phyloP scores from a whole-genome alignment of 2,888 invertebrate genomes.

The Erebia epiphron region DNA sequence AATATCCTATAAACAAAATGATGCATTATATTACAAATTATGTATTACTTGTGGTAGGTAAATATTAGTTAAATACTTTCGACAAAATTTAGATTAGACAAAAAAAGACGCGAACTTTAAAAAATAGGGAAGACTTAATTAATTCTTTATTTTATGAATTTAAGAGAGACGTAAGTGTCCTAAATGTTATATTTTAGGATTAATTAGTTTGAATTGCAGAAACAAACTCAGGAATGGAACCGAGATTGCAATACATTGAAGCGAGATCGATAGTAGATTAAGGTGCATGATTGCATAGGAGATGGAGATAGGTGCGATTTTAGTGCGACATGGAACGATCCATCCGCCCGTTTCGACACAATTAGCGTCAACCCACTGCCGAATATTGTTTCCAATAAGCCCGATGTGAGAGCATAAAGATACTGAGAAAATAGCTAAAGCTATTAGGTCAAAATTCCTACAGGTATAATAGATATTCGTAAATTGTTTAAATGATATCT shows the following conservation, averaged over 20 bases:
- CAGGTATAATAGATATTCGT: no score
- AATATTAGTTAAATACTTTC: no score
- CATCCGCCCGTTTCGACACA: constrained; percentile 72
- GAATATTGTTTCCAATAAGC: constrained; percentile 71
- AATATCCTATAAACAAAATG: no score
- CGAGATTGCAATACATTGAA: neutral
- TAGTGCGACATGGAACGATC: constrained; percentile 3
- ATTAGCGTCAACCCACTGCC: constrained; percentile 74
- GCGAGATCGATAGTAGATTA: neutral
- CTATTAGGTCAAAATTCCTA: no score
- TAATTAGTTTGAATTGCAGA: neutral
- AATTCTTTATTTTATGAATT: no score
- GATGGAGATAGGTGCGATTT: neutral
- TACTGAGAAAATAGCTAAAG: neutral
- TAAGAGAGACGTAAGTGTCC: no score
- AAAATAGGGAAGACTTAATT: no score
- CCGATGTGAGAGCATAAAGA: constrained; percentile 28
- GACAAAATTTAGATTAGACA: no score
- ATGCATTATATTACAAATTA: no score
- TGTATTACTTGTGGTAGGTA: no score
- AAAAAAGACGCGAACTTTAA: no score
- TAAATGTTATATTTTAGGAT: neutral
- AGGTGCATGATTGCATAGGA: neutral
- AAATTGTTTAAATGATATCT: no score
- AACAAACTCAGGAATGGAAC: neutral